Evolutionary conservation across 2,888 invertebrate genomes (phyloP), one percentile per base, ranked within the genome.

Genomic region (Proisotoma minuta): DNA sequence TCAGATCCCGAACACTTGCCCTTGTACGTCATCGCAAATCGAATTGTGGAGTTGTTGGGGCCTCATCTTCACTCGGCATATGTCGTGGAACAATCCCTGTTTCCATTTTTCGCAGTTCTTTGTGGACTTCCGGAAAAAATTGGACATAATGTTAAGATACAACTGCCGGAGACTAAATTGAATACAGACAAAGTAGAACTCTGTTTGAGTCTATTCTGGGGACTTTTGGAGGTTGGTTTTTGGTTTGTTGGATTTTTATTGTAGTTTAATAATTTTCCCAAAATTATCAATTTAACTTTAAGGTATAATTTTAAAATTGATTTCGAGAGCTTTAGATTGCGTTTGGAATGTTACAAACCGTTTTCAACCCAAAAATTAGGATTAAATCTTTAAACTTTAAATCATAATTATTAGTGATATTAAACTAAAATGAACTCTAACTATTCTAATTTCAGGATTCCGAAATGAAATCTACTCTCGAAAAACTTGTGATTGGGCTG

Each of bases 61-160:
- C 81, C 82, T 2, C 77, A 84, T 1, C 77, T 89, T 29, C 82
- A 83, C 1, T 79, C 84, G 47, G 82, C 87, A 0, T 89, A 88
- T 75, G 82, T 90, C 18, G 84, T 86, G 23, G 87, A 89, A 58
- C 82, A 83, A 10, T 83, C 86, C 65, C 79, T 90, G 59, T 78
- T 89, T 40, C 83, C 84, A 0, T 76, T 81, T 78, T 58, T 83
- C 54, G 77, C 73, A 0, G 60, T 60, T 48, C 60, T 60, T 39
- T 52, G 69, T 43, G 73, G 72, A 12, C 62, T 73, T 28, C 73
- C 73, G 23, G 65, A 60, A n/a, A 68, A 66, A 49, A 61, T 70
- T 48, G 49, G 63, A 8, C 70, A 73, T 34, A 39, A 29, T 27
- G 62, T 72, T 54, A 74, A 75, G 59, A 71, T 76, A 27, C 28